These are phyloP conservation scores for Paraplagusia blochii DNA, from an alignment of 2,113 vertebrate genomes.

Conservation along the genomic window DNA sequence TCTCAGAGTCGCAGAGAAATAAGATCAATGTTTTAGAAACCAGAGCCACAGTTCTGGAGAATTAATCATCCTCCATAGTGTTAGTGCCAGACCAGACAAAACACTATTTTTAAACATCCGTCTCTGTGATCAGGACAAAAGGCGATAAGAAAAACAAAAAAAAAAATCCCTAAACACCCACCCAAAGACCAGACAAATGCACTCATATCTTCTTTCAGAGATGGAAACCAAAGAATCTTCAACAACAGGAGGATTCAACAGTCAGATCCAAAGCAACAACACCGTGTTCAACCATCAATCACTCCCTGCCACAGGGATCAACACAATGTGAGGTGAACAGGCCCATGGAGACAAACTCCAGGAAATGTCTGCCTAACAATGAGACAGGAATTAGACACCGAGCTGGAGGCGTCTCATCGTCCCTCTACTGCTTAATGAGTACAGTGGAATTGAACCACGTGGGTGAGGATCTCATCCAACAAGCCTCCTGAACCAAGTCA, in stretches of 20 bases:
- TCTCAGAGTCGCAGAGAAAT: too few relatives aligned
- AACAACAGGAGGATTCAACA: conserved; percentile 29
- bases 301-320: conserved; percentile 36
- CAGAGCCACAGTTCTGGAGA: too few relatives aligned
- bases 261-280: conserved; percentile 52
- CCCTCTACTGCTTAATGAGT: conserved; percentile 14
- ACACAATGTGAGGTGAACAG: conserved; percentile 16
- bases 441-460: conserved; percentile 3
- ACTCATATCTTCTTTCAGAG: background rate
- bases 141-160: background rate
- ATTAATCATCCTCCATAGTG: too few relatives aligned
- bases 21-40: too few relatives aligned
- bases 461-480: background rate
- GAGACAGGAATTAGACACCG: too few relatives aligned
- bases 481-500: background rate
- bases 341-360: background rate
- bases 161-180: background rate
- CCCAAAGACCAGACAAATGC: conserved; percentile 19
- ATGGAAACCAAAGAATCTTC: conserved; percentile 20
- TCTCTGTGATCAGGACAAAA: background rate
- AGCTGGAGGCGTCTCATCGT: background rate
- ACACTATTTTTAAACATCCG: background rate
- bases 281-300: conserved; percentile 30
- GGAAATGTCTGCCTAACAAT: too few relatives aligned
- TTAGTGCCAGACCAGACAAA: background rate